These are phyloP conservation scores for Drosophila teissieri DNA, from an alignment of 1,140 invertebrate genomes.

Conservation along the genomic window DNA sequence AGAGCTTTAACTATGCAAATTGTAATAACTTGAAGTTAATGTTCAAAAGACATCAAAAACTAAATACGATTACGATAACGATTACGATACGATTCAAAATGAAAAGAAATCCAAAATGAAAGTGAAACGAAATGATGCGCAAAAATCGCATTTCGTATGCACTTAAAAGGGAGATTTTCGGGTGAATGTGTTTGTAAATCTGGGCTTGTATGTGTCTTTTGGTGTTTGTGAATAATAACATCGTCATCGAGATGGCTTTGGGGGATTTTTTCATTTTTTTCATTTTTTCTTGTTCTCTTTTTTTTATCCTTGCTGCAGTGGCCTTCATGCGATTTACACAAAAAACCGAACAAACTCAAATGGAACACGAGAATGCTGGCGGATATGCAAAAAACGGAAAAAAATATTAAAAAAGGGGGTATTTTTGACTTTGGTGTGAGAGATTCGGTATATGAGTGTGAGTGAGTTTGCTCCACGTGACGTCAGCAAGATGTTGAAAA, in stretches of 20 bases:
- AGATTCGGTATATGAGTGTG: slow-evolving; percentile 15
- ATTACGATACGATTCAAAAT: slow-evolving; percentile 47
- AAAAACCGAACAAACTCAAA: slow-evolving; percentile 36
- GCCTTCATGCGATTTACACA: slow-evolving; percentile 71
- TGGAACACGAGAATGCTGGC: slow-evolving; percentile 45
- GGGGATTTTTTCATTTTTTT: slow-evolving; percentile 21
- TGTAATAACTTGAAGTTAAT: slow-evolving; percentile 79
- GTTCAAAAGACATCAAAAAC: slow-evolving; percentile 71
- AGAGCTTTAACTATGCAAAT: slow-evolving; percentile 79
- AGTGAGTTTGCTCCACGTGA: slow-evolving; percentile 62
- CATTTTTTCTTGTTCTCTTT: background rate
- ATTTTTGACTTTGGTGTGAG: slow-evolving; percentile 27
- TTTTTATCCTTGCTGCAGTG: slow-evolving; percentile 49
- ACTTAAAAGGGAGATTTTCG: slow-evolving; percentile 45
- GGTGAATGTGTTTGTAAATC: slow-evolving; percentile 31
- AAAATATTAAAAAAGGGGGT: slow-evolving; percentile 10
- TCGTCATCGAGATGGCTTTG: slow-evolving; percentile 45
- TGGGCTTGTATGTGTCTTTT: slow-evolving; percentile 31
- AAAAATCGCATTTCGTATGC: slow-evolving; percentile 50
- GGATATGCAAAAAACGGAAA: slow-evolving; percentile 36
- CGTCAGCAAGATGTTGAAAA: slow-evolving; percentile 48
- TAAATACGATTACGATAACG: slow-evolving; percentile 49
- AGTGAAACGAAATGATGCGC: slow-evolving; percentile 50
- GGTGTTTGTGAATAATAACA: slow-evolving; percentile 42
- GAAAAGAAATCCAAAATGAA: slow-evolving; percentile 26